Conservation (phyloP, 2,797 vertebrate species). For the Carduelis carduelis region DNA sequence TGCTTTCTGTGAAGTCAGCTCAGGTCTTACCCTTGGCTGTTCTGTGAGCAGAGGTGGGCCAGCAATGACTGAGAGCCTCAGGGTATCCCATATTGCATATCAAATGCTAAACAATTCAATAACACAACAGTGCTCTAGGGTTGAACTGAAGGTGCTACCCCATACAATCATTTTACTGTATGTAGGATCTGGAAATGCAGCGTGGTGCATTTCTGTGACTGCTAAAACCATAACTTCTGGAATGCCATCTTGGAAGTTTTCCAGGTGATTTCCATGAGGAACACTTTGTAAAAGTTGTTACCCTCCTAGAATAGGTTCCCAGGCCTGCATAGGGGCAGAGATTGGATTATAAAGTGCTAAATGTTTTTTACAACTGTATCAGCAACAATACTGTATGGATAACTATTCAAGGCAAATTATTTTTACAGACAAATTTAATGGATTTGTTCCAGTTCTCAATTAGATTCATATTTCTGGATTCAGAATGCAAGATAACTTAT, state of each 20-base stretch:
- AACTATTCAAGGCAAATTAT: slow-evolving; percentile 79
- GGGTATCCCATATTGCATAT: slow-evolving; percentile 1
- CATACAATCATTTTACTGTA: slow-evolving; percentile 28
- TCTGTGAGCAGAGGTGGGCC: not conserved
- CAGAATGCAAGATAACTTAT: slow-evolving; percentile 60
- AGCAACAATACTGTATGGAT: slow-evolving; percentile 77
- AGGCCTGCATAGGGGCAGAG: slow-evolving; percentile 74
- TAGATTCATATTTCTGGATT: slow-evolving; percentile 75
- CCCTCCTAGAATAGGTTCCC: slow-evolving; percentile 75
- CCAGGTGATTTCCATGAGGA: slow-evolving; percentile 82
- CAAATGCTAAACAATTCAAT: slow-evolving; percentile 22
- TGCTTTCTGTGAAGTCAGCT: not conserved
- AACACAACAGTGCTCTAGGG: slow-evolving; percentile 1
- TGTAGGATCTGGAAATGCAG: slow-evolving; percentile 56
- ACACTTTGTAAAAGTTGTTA: slow-evolving; percentile 82
- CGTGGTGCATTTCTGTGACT: slow-evolving; percentile 60
- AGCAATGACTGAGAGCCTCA: not conserved
- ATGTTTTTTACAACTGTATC: slow-evolving; percentile 82
- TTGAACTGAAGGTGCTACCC: slow-evolving; percentile 23
- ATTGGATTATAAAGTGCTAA: slow-evolving; percentile 83
- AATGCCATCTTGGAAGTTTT: slow-evolving; percentile 79
- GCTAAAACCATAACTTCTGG: slow-evolving; percentile 81
- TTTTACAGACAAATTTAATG: slow-evolving; percentile 78
- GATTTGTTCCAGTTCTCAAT: slow-evolving; percentile 76
- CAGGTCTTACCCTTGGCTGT: not conserved